Evolutionary conservation across 2,888 invertebrate genomes (phyloP).

Genomic region (Creontiades dilutus): DNA sequence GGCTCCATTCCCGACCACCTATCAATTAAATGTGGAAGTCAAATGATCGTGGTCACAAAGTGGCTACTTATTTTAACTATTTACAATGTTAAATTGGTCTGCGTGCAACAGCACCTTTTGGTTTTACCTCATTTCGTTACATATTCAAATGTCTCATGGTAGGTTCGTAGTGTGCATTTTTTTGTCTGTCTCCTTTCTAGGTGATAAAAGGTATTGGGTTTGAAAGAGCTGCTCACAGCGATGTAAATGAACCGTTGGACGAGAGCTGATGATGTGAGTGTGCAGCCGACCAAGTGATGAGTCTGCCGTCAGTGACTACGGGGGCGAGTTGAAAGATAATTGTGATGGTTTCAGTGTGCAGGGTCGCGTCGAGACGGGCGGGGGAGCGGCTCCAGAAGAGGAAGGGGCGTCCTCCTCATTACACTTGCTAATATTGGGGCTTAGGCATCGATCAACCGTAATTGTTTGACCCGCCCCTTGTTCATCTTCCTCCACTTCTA

Average conservation of each 20-base stretch:
- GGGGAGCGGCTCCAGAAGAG: conserved; percentile 6
- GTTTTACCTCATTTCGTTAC: too few relatives aligned
- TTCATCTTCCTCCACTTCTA: background rate
- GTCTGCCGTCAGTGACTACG: background rate
- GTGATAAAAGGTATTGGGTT: too few relatives aligned
- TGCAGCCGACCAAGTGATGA: background rate
- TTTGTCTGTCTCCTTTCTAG: too few relatives aligned
- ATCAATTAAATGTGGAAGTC: too few relatives aligned
- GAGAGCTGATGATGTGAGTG: background rate
- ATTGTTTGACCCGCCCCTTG: conserved; percentile 33
- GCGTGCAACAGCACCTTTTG: too few relatives aligned
- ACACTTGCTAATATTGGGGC: conserved; percentile 55
- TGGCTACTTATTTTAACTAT: too few relatives aligned
- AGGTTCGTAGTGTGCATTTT: too few relatives aligned
- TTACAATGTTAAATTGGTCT: too few relatives aligned
- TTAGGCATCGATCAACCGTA: conserved; percentile 54
- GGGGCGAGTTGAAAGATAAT: conserved; percentile 36
- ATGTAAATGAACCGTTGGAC: background rate
- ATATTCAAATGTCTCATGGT: too few relatives aligned
- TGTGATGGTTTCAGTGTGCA: conserved; percentile 18
- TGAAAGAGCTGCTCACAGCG: background rate
- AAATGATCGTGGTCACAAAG: too few relatives aligned
- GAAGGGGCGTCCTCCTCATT: conserved; percentile 43
- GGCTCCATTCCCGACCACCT: too few relatives aligned
- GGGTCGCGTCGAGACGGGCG: background rate